Evolutionary conservation across 64 coral and sea anemone genomes (phyloP).

Genomic region (Actinia tenebrosa): DNA sequence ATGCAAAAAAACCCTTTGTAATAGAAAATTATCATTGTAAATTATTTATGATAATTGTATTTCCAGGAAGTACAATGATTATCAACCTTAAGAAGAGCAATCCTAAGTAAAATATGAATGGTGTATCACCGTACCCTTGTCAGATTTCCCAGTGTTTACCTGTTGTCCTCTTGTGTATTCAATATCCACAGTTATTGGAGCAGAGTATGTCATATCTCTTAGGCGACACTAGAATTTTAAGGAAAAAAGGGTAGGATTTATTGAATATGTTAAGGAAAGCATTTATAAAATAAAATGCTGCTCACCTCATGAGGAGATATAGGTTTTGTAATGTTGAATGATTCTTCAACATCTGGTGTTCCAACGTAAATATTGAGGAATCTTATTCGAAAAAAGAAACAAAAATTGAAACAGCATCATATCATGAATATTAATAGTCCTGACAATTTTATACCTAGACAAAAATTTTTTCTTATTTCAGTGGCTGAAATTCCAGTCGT

Average conservation of each 20-base stretch:
- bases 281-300: background rate
- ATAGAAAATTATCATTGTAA: no score
- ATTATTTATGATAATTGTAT: no score
- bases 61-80: no score
- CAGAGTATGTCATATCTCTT: constrained; percentile 97
- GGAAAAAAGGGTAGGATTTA: background rate
- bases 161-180: constrained; percentile 96
- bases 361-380: constrained; percentile 98
- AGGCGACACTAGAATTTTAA: constrained; percentile 69
- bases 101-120: no score
- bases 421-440: no score
- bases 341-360: constrained; percentile 97
- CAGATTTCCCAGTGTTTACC: constrained; percentile 22
- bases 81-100: no score
- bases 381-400: background rate
- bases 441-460: no score
- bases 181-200: constrained; percentile 96
- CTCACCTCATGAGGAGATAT: constrained; percentile 96
- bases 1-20: no score
- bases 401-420: background rate
- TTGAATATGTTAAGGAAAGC: no score
- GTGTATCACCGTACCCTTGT: no score
- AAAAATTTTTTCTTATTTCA: no score
- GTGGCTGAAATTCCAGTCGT: no score
- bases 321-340: constrained; percentile 93